Conservation (phyloP, 2,113 vertebrate species). For the Phalacrocorax pelagicus region DNA sequence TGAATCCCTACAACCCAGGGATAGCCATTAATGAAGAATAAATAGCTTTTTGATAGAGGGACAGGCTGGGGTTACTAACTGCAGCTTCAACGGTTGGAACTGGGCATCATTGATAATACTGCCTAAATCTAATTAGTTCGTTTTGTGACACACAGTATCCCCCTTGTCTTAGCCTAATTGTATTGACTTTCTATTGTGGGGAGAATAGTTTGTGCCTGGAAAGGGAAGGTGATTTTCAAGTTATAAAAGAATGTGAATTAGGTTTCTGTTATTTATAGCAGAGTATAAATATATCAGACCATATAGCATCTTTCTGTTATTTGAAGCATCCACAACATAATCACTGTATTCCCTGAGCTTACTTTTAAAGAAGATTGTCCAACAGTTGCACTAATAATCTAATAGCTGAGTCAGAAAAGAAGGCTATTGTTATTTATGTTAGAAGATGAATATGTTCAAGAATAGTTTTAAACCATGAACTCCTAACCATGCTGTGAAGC, state of each 20-base stretch:
- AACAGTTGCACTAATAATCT: background rate
- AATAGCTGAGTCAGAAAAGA: constrained; percentile 25
- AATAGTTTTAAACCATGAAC: constrained; percentile 15
- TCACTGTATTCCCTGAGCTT: background rate
- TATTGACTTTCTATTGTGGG: constrained; percentile 1
- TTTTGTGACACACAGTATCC: constrained; percentile 25
- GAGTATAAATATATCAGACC: background rate
- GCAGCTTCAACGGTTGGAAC: background rate
- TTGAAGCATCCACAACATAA: background rate
- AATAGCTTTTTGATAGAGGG: constrained; percentile 58
- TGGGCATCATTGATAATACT: constrained; percentile 33
- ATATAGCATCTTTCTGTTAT: background rate
- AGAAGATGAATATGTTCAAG: background rate
- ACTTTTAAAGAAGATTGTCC: background rate
- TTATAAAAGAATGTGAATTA: background rate
- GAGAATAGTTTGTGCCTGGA: background rate
- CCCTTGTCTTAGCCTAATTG: constrained; percentile 43
- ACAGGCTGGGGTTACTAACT: constrained; percentile 29
- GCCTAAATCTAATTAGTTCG: constrained; percentile 42
- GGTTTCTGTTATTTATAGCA: background rate
- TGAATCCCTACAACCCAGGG: constrained; percentile 31
- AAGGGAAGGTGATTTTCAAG: constrained; percentile 45
- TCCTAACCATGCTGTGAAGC: background rate
- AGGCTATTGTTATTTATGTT: constrained; percentile 29
- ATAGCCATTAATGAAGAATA: constrained; percentile 50